These are phyloP conservation scores for Petrophora chlorosata DNA, from an alignment of 2,888 invertebrate species.

Conservation along the genomic window DNA sequence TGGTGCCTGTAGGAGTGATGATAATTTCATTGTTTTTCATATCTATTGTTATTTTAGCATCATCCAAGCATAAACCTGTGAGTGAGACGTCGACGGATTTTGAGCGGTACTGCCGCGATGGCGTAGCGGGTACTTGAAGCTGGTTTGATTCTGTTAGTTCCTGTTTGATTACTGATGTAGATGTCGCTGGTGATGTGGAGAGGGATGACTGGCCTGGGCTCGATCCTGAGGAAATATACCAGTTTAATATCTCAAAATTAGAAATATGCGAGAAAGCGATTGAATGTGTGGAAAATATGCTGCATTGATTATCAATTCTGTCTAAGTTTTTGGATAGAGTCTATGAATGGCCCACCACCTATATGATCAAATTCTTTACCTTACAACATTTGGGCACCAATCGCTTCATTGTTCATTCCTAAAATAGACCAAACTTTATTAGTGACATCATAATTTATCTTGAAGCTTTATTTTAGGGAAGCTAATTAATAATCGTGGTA, in stretches of 20 bases:
- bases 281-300: background rate
- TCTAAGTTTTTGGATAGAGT: background rate
- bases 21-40: conserved; percentile 72
- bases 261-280: too few species aligned
- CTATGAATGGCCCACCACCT: conserved; percentile 29
- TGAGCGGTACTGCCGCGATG: conserved; percentile 77
- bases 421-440: conserved; percentile 53
- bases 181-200: conserved; percentile 70
- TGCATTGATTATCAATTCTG: background rate
- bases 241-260: too few species aligned
- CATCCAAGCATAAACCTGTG: conserved; percentile 62
- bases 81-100: conserved; percentile 83
- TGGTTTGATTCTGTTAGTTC: conserved; percentile 64
- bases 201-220: conserved; percentile 76
- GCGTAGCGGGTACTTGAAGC: conserved; percentile 62
- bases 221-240: conserved; percentile 65
- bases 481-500: too few species aligned
- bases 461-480: too few species aligned
- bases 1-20: conserved; percentile 71
- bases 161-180: conserved; percentile 60
- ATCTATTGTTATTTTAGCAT: conserved; percentile 72
- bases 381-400: conserved; percentile 56
- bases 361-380: conserved; percentile 50
- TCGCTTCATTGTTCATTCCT: conserved; percentile 61
- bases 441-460: conserved; percentile 1